Evolutionary conservation across 30 jellyfish, hydroid and myxozoan genomes (phyloP).

Genomic region (Catostylus mosaicus): DNA sequence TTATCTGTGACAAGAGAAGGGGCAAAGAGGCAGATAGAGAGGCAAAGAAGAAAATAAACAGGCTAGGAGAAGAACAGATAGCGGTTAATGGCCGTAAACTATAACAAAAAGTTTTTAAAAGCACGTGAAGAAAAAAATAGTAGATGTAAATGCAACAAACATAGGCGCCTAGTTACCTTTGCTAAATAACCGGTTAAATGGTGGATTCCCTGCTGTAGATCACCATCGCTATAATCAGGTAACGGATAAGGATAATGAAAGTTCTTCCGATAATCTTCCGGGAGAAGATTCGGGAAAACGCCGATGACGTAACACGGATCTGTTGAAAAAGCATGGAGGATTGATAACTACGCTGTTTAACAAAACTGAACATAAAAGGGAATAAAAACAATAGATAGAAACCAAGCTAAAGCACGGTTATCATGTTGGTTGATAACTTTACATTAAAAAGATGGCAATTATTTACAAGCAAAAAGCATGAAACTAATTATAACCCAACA

Average conservation of each 20-base stretch:
- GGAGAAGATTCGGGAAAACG: constrained; percentile 84
- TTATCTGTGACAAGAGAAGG: too few species aligned
- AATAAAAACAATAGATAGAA: too few species aligned
- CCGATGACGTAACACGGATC: constrained; percentile 93
- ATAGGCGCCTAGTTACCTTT: constrained; percentile 25
- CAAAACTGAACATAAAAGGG: too few species aligned
- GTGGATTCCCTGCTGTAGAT: constrained; percentile 73
- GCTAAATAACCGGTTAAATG: constrained; percentile 78
- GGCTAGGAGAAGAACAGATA: not conserved
- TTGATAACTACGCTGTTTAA: too few species aligned
- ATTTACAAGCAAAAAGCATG: too few species aligned
- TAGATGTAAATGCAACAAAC: not conserved
- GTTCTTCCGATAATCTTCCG: constrained; percentile 82
- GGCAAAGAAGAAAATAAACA: not conserved
- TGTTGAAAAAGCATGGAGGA: too few species aligned
- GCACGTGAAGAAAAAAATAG: not conserved
- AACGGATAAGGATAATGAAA: constrained; percentile 78
- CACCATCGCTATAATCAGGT: constrained; percentile 84
- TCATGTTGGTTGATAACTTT: too few species aligned
- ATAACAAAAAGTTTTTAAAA: not conserved
- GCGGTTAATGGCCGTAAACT: not conserved
- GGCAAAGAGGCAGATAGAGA: too few species aligned
- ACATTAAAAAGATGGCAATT: too few species aligned
- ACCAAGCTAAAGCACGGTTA: too few species aligned
- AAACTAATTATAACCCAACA: too few species aligned